Percentiles rank a stretch among this genome's conserved stretches.
Evolutionary conservation across 2,888 invertebrate species (phyloP).

Genomic region (Caenorhabditis imperialis): DNA sequence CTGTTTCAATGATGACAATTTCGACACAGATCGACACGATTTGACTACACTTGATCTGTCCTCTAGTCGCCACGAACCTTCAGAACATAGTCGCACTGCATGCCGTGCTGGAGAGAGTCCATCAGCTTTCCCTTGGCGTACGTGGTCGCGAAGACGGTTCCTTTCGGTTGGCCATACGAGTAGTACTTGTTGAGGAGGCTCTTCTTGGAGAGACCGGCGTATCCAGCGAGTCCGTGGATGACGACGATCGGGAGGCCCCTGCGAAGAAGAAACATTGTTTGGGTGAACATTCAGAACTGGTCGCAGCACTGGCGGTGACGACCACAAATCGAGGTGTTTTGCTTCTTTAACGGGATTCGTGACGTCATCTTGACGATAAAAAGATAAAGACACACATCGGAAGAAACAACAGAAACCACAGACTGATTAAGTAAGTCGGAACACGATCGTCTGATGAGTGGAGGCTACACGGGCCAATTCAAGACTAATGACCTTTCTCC

Average conservation of each 20-base stretch:
- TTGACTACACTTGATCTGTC: conserved; percentile 9
- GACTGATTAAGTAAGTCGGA: neutral
- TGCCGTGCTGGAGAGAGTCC: conserved; percentile 55
- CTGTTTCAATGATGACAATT: conserved; percentile 1
- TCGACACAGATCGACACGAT: neutral
- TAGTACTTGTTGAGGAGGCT: conserved; percentile 49
- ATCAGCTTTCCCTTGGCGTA: conserved; percentile 51
- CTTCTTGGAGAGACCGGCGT: conserved; percentile 51
- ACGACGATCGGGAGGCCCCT: conserved; percentile 55
- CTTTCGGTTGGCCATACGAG: conserved; percentile 57
- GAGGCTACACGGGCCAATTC: no score
- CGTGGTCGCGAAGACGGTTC: conserved; percentile 55
- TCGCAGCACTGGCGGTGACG: conserved; percentile 12
- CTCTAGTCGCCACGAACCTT: conserved; percentile 23
- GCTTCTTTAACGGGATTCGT: conserved; percentile 17
- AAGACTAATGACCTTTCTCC: no score
- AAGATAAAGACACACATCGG: conserved; percentile 18
- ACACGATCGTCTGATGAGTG: no score
- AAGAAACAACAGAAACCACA: conserved; percentile 2
- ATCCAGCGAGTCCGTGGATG: conserved; percentile 52
- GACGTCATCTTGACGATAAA: conserved; percentile 19
- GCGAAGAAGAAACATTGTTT: conserved; percentile 7
- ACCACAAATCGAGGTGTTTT: conserved; percentile 29
- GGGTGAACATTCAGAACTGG: conserved; percentile 1
- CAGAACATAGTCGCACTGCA: conserved; percentile 58